Percentiles rank a stretch among this genome's conserved stretches.
phyloP scores from a whole-genome alignment of 2,797 vertebrate genomes.

The Chrosomus eos region DNA sequence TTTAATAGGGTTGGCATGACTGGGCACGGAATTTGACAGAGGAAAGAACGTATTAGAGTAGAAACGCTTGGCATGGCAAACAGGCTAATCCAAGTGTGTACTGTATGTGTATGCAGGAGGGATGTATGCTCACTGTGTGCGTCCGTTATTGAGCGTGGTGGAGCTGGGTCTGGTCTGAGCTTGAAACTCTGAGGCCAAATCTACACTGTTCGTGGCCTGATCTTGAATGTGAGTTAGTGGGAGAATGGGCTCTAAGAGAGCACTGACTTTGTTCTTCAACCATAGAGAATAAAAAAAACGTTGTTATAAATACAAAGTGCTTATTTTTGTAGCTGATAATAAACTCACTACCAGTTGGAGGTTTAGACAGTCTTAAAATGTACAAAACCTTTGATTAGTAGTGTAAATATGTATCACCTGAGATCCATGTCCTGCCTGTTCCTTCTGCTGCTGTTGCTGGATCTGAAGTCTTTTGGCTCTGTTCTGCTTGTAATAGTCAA shows the following conservation, averaged over 20 bases:
- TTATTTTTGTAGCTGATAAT: not conserved
- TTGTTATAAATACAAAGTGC: not conserved
- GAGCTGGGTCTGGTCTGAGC: constrained; percentile 75
- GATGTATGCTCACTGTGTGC: constrained; percentile 82
- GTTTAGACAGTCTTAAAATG: not conserved
- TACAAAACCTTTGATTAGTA: not conserved
- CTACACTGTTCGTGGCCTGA: constrained; percentile 80
- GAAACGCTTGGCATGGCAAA: not conserved
- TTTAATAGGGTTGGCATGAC: constrained; percentile 70
- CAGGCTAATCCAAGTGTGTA: not conserved
- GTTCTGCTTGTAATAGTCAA: constrained; percentile 96
- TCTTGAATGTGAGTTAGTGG: constrained; percentile 86
- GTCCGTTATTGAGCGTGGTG: constrained; percentile 89
- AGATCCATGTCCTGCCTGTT: constrained; percentile 74
- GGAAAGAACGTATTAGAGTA: not conserved
- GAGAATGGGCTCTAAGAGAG: constrained; percentile 80
- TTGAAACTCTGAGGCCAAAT: constrained; percentile 69
- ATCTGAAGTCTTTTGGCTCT: constrained; percentile 84
- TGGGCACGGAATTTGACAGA: constrained; percentile 70
- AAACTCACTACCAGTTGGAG: not conserved
- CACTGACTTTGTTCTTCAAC: constrained; percentile 81
- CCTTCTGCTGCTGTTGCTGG: constrained; percentile 72
- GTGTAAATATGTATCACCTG: constrained; percentile 77
- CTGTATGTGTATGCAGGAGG: not conserved
- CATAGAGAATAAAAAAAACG: constrained; percentile 57